Evolutionary conservation across 2,797 vertebrate genomes (phyloP), one percentile per base, ranked within the genome.

Genomic region (Cirrhinus mrigala): DNA sequence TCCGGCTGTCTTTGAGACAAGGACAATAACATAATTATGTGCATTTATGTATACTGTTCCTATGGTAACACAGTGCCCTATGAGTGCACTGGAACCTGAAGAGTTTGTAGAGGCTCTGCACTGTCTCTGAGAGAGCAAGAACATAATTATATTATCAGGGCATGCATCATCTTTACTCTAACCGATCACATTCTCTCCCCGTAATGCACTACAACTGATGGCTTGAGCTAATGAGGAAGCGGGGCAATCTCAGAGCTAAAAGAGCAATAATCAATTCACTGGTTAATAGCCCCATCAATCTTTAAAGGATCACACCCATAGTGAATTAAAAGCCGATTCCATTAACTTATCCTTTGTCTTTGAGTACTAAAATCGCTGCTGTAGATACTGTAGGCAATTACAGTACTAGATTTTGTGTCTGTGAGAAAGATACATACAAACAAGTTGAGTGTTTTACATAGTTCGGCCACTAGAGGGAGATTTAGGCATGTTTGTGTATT

Each of bases 31-130:
- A 15, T 81, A 85, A 85, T 91, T 81, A 89, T 90, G 86, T 88
- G 91, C 88, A 89, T 89, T 91, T 89, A 89, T 92, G 88, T 89
- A 87, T 85, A 81, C 88, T 16, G 93, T 94, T 94, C 37, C 93
- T 89, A 92, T 93, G 92, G 92, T 79, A 93, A 93, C 93, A 33
- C 64, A 50, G 85, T 79, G 85, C 82, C 56, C 70, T 82, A 83
- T 60, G 75, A 48, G 83, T 85, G 27, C 68, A 77, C 56, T 85
- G 83, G 83, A 91, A 86, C 77, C 70, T 79, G 78, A 69, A 40
- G 66, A 37, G 60, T 88, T 84, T 81, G 46, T 62, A 62, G 15
- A 52, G 73, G 48, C 70, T 50, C 24, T 33, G 4, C n/a, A 50
- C 54, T 50, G 84, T 64, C 56, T 69, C 50, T 86, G 68, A 70